Percentiles rank a stretch among this genome's conserved stretches.
These are phyloP conservation scores for Endotricha flammealis DNA, from an alignment of 2,888 invertebrate genomes.

Conservation along the genomic window DNA sequence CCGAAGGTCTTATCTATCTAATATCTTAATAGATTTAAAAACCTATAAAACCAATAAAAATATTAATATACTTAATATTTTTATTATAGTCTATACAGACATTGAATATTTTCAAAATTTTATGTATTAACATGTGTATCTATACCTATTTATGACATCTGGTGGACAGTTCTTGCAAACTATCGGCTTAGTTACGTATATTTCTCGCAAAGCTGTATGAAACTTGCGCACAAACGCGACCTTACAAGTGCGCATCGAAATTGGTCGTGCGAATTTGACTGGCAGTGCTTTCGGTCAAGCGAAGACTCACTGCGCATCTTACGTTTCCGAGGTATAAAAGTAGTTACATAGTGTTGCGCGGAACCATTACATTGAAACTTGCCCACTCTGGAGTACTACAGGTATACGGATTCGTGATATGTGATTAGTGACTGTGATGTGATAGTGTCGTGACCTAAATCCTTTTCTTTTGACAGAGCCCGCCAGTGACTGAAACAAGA, in stretches of 20 bases:
- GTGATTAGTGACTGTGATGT: constrained; percentile 32
- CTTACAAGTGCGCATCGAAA: constrained; percentile 52
- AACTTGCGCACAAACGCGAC: too few relatives aligned
- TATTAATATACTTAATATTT: too few relatives aligned
- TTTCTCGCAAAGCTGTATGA: too few relatives aligned
- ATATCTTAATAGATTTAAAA: too few relatives aligned
- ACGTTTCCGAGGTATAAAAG: constrained; percentile 77
- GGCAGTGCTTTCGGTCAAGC: constrained; percentile 55
- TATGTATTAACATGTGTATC: too few relatives aligned
- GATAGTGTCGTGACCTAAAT: constrained; percentile 17
- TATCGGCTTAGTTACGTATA: too few relatives aligned
- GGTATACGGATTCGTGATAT: constrained; percentile 26
- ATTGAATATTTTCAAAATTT: too few relatives aligned
- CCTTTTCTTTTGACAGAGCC: constrained; percentile 69
- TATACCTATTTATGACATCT: too few relatives aligned
- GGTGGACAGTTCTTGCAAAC: too few relatives aligned
- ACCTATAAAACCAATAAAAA: too few relatives aligned
- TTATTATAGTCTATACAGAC: too few relatives aligned
- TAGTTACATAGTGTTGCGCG: constrained; percentile 57
- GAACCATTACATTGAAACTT: constrained; percentile 64
- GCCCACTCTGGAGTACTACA: constrained; percentile 32
- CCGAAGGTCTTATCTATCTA: too few relatives aligned
- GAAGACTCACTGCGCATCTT: constrained; percentile 57
- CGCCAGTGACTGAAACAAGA: constrained; percentile 42
- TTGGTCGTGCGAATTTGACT: constrained; percentile 35